These are phyloP conservation scores for Fukomys damarensis DNA, from an alignment of 2,113 vertebrate genomes.

Conservation along the genomic window DNA sequence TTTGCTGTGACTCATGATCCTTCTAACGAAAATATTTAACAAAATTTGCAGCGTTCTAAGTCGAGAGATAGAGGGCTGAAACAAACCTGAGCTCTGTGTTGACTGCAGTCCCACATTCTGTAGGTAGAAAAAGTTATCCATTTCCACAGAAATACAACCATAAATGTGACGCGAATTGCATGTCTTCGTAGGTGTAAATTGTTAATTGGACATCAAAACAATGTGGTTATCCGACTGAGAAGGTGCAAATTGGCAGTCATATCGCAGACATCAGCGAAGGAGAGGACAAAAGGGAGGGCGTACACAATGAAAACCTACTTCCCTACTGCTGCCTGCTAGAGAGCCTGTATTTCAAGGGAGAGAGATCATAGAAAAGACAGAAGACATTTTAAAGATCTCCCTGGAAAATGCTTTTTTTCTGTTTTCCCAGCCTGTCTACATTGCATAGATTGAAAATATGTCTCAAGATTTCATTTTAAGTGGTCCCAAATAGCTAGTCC, in stretches of 20 bases:
- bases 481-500: background rate
- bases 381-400: background rate
- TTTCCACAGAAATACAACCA: constrained; percentile 64
- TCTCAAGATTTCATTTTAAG: constrained; percentile 37
- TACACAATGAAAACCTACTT: background rate
- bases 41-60: constrained; percentile 76
- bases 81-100: constrained; percentile 43
- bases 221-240: constrained; percentile 23
- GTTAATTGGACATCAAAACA: constrained; percentile 78
- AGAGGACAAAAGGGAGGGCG: background rate
- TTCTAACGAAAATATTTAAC: constrained; percentile 79
- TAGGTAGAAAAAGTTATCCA: constrained; percentile 57
- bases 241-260: constrained; percentile 77
- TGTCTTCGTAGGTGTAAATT: constrained; percentile 63
- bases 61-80: constrained; percentile 67
- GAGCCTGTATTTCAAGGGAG: constrained; percentile 38
- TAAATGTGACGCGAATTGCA: constrained; percentile 37
- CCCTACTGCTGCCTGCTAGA: background rate
- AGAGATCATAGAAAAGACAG: background rate
- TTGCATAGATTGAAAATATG: background rate
- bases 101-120: constrained; percentile 30
- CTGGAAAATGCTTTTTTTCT: background rate
- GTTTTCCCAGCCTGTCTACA: background rate
- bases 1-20: constrained; percentile 71
- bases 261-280: constrained; percentile 26